Evolutionary conservation across 2,888 invertebrate genomes (phyloP), one percentile per base, ranked within the genome.

Genomic region (Apamea monoglypha): DNA sequence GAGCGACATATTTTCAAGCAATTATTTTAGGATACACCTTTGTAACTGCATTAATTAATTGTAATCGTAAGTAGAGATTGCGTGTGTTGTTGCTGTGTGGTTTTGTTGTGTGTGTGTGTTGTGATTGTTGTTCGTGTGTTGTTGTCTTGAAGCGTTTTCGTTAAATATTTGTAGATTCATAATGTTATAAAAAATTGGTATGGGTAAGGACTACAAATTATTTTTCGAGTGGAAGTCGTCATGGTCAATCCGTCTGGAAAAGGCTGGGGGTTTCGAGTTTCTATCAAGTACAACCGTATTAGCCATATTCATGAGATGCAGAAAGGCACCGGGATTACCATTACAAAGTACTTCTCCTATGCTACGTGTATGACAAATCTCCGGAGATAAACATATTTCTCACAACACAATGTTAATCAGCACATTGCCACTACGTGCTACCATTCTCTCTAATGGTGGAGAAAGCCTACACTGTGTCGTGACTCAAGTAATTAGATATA

Each of bases 381-480:
- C 36, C 7, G 10, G n/a, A 47, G 10, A 74, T 8, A 12, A 36
- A 25, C 29, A 21, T 25, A 8, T 18, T 74, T 36, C 25, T n/a
- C 1, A 16, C 16, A 25, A 25, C 18, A 53, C 8, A 69, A n/a
- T 53, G 7, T 10, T 32, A 21, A 21, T 44, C 12, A 40, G 6
- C 4, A 16, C 21, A 6, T 25, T 18, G 14, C 5, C n/a, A 10
- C 16, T 16, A 56, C 44, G 21, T 64, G 21, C 7, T 25, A n/a
- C n/a, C 14, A n/a, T 56, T 1, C 18, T 4, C 36, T 56, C n/a
- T 25, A 2, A 56, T n/a, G 16, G 16, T 0, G 8, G 8, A 63
- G 18, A 81, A 82, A 82, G 6, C 18, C 64, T 64, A 82, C 47
- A 47, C 12, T 14, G 44, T 47, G 36, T 66, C 47, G 25, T 47